phyloP scores from a whole-genome alignment of 2,113 vertebrate species.

The Morone saxatilis region DNA sequence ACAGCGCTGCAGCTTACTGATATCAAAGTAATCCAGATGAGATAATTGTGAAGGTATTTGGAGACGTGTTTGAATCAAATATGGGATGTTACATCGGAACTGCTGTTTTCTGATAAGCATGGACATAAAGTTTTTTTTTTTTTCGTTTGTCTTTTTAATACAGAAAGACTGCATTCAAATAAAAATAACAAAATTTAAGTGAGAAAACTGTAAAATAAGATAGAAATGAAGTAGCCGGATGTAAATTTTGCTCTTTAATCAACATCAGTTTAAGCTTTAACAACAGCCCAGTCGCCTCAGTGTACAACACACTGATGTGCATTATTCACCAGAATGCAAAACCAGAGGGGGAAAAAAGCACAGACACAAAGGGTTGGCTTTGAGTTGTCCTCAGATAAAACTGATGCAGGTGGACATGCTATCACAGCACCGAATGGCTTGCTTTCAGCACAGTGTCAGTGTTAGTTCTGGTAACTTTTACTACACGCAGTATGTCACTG shows the following conservation, averaged over 20 bases:
- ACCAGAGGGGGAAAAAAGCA: neutral
- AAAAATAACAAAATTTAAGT: neutral
- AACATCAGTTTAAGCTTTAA: constrained; percentile 6
- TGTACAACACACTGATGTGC: constrained; percentile 4
- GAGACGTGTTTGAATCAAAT: constrained; percentile 25
- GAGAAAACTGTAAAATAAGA: neutral
- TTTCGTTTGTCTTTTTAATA: neutral
- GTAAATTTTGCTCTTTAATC: constrained; percentile 44
- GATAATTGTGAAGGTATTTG: constrained; percentile 43
- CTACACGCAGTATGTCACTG: constrained; percentile 8
- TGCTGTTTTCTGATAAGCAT: constrained; percentile 32
- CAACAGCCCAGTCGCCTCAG: neutral
- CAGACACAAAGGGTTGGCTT: constrained; percentile 40
- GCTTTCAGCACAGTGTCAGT: constrained; percentile 32
- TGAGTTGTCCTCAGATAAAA: constrained; percentile 30
- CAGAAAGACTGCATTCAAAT: neutral
- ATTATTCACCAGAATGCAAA: constrained; percentile 33
- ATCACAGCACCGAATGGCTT: constrained; percentile 6
- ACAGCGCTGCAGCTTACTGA: constrained; percentile 56
- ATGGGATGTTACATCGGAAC: neutral
- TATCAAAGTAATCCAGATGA: constrained; percentile 53
- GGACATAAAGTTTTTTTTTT: neutral
- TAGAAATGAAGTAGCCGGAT: fast-evolving
- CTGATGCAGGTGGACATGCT: constrained; percentile 48
- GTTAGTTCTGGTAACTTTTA: constrained; percentile 65